Base-by-base conservation (phyloP, 2,113 vertebrate genomes). In the Telmatochromis sp. region DNA sequence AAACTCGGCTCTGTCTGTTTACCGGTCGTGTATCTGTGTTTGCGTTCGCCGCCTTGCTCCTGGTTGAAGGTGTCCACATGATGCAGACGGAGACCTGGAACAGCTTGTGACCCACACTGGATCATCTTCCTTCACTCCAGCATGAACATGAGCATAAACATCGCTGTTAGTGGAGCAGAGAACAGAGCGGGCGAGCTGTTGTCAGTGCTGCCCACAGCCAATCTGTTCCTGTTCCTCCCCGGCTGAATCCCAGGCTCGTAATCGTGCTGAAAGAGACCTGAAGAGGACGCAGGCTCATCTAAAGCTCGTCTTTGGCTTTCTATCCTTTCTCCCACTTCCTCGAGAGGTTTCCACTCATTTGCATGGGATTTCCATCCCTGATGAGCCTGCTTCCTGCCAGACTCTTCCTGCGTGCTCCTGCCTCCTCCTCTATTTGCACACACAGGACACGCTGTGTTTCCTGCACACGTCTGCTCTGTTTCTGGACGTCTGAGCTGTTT, bases 301-400 rank as follows among this genome's bases (percentile, higher is more conserved):
- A 33, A 87, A 88, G 60, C 68, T 3, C 37, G 65, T 89, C 78
- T 85, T 55, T 45, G 54, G 51, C 45, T 13, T 81, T 51, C 63
- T 88, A 47, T 28, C 63, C 81, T 85, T 82, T 78, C 63, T 71
- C 33, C 53, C 58, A 58, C 91, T 94, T 93, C 92, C 95, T 94
- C 90, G 88, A 89, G 83, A 94, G 83, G 71, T 58, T 87, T 85
- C 81, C 80, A 81, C 89, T 71, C 55, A 47, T 96, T 96, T 96
- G 95, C 95, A 96, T 96, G 82, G 75, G 81, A 95, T 96, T 96
- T 96, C 92, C 95, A 95, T 96, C 84, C 78, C 82, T 87, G 82
- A 84, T 81, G 88, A 75, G 88, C 8, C 42, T 42, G 68, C 40
- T 94, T 91, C 86, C 80, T 92, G 73, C 71, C 85, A 57, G 87